phyloP scores from a whole-genome alignment of 2,888 invertebrate species.

The Drosophila paranaensis region DNA sequence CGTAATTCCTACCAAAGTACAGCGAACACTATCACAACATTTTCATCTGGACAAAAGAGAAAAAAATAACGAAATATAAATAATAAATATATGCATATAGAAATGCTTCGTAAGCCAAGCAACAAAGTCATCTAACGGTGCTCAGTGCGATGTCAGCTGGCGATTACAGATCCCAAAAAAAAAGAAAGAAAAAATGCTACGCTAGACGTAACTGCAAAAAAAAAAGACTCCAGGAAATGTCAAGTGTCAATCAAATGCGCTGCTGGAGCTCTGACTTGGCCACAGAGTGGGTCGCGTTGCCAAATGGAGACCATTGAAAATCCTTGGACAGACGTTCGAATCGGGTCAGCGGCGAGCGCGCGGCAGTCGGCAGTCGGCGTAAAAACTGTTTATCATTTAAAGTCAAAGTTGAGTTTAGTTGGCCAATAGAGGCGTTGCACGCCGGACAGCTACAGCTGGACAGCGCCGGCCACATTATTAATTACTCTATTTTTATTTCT shows the following conservation, averaged over 20 bases:
- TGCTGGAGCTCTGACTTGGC: slow-evolving; percentile 46
- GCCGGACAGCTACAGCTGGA: slow-evolving; percentile 49
- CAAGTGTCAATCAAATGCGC: slow-evolving; percentile 77
- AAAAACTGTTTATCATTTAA: slow-evolving; percentile 76
- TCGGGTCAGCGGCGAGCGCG: not conserved
- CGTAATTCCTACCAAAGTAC: not conserved
- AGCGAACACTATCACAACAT: slow-evolving; percentile 45
- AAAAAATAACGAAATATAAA: not conserved
- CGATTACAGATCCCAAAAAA: slow-evolving; percentile 45
- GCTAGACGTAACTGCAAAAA: slow-evolving; percentile 46
- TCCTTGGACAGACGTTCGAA: slow-evolving; percentile 54
- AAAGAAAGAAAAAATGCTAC: slow-evolving; percentile 41
- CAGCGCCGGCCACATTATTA: slow-evolving; percentile 62
- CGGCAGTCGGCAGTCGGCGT: slow-evolving; percentile 3
- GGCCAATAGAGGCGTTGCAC: slow-evolving; percentile 77
- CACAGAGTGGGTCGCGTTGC: slow-evolving; percentile 27
- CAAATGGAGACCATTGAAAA: slow-evolving; percentile 47
- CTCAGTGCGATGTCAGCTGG: slow-evolving; percentile 64
- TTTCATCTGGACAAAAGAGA: slow-evolving; percentile 48
- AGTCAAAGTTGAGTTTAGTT: slow-evolving; percentile 59
- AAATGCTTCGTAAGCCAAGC: slow-evolving; percentile 24
- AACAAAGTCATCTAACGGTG: slow-evolving; percentile 59
- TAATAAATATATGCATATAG: slow-evolving; percentile 4
- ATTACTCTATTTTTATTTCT: slow-evolving; percentile 71
- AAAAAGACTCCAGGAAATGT: slow-evolving; percentile 56